Percentiles rank a stretch among this genome's conserved stretches.
Evolutionary conservation across 2,888 invertebrate genomes (phyloP).

Genomic region (Tinea pellionella): DNA sequence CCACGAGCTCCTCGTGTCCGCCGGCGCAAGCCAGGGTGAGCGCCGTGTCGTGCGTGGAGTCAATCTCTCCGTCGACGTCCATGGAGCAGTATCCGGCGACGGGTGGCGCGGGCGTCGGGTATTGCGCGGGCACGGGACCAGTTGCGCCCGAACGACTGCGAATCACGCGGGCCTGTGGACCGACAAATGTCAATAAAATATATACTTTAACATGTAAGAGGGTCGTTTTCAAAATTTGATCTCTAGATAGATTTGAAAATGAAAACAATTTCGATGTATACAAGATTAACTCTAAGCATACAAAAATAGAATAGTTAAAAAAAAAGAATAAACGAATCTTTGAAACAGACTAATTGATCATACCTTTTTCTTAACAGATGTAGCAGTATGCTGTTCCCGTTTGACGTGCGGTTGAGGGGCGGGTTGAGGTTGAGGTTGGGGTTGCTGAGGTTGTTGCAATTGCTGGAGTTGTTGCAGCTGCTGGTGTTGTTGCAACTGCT

Average conservation of each 20-base stretch:
- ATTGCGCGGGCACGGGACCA: conserved; percentile 24
- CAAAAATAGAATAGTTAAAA: too few species aligned
- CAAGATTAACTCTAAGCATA: too few species aligned
- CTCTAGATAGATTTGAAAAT: too few species aligned
- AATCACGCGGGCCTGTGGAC: background rate
- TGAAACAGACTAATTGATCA: background rate
- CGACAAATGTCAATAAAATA: too few species aligned
- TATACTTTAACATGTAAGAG: background rate
- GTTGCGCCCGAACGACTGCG: conserved; percentile 26
- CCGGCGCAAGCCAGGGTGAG: conserved; percentile 97
- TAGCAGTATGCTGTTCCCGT: conserved; percentile 48
- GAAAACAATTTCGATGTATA: too few species aligned
- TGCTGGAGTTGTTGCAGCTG: conserved; percentile 12
- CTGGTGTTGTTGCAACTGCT: background rate
- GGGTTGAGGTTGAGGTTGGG: conserved; percentile 14
- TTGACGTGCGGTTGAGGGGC: conserved; percentile 35
- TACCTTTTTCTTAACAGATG: conserved; percentile 52
- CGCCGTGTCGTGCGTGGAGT: conserved; percentile 98
- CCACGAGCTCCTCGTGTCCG: conserved; percentile 95
- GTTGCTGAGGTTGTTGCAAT: background rate
- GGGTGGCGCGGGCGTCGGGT: conserved; percentile 37
- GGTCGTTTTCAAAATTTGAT: too few species aligned
- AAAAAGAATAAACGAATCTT: too few species aligned
- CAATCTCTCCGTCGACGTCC: conserved; percentile 98
- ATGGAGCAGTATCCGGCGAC: conserved; percentile 76